Base-by-base conservation (phyloP, 1,140 invertebrate genomes). In the Leptoteleia sp. region DNA sequence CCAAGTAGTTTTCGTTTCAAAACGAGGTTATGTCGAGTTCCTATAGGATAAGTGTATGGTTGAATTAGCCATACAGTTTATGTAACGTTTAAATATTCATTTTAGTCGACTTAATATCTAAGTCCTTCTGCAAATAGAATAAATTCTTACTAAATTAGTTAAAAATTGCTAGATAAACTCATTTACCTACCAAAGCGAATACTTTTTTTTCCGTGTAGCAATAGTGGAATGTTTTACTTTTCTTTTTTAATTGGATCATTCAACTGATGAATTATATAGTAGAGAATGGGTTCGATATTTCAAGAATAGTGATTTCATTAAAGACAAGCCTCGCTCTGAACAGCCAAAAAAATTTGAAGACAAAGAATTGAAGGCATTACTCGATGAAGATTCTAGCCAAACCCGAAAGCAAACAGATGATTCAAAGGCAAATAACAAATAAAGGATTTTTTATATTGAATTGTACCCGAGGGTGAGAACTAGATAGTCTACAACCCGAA, bases 331-430 rank as follows among this genome's bases (percentile, higher is more conserved):
- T 38, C 75, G 76, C 13, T 33, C 22, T 54, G 62, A 57, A 42
- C 47, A 35, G 35, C 38, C 54, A 11, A 79, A 76, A 71, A 27
- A 17, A 19, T 80, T 68, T 31, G 77, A 81, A 79, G 76, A 76
- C 27, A 37, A 12, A 12, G 71, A 79, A 72, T 79, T 70, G 19
- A 43, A 83, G 50, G 68, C 29, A 57, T 77, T 72, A 75, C 61
- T 80, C 11, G 42, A 77, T 52, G 33, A 82, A 81, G 77, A 80
- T 48, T 29, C 59, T 12, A 42, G 45, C 65, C 75, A 80, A 77
- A 83, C 78, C 15, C 77, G 72, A 78, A 12, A 76, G 65, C 55
- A 71, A 75, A 47, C 38, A 43, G 37, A 27, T 81, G 59, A 13
- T 81, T 62, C 19, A 54, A 47, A 43, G 64, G 22, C n/a, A n/a